These are phyloP conservation scores for Leptatherina wallacei DNA, from an alignment of 2,797 vertebrate species.

Conservation along the genomic window DNA sequence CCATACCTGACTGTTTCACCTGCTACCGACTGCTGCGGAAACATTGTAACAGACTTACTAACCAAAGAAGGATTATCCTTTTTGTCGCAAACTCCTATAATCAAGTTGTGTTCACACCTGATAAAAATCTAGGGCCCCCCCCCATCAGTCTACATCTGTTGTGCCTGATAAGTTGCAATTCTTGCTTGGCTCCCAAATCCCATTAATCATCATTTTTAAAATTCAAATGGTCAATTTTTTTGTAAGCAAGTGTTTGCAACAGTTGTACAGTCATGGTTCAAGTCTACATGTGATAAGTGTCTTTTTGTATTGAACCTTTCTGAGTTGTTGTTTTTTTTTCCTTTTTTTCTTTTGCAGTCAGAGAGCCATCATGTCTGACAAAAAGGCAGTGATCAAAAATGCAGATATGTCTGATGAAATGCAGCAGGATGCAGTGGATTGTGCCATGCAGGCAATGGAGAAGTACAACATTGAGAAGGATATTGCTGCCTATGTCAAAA, in stretches of 20 bases:
- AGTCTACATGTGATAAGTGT: background rate
- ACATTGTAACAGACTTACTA: too few species aligned
- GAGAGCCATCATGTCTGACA: constrained; percentile 92
- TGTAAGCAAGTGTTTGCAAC: background rate
- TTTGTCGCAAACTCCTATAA: background rate
- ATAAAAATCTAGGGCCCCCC: background rate
- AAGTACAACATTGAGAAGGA: constrained; percentile 99
- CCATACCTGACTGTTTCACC: background rate
- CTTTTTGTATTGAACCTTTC: background rate
- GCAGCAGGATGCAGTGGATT: constrained; percentile 99
- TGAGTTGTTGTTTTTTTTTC: too few species aligned
- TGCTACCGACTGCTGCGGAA: too few species aligned
- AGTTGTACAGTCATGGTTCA: too few species aligned
- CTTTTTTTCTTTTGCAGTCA: constrained; percentile 12
- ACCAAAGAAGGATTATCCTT: background rate
- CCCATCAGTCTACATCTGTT: background rate
- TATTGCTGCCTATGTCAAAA: constrained; percentile 98
- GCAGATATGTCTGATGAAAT: constrained; percentile 99
- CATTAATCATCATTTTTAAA: background rate
- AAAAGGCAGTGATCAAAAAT: constrained; percentile 99
- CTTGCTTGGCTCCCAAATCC: background rate
- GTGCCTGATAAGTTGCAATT: background rate
- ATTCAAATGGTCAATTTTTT: background rate
- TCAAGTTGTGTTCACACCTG: background rate
- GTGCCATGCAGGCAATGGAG: constrained; percentile 98